phyloP scores from a whole-genome alignment of 2,113 vertebrate species.

The Lathamus discolor region DNA sequence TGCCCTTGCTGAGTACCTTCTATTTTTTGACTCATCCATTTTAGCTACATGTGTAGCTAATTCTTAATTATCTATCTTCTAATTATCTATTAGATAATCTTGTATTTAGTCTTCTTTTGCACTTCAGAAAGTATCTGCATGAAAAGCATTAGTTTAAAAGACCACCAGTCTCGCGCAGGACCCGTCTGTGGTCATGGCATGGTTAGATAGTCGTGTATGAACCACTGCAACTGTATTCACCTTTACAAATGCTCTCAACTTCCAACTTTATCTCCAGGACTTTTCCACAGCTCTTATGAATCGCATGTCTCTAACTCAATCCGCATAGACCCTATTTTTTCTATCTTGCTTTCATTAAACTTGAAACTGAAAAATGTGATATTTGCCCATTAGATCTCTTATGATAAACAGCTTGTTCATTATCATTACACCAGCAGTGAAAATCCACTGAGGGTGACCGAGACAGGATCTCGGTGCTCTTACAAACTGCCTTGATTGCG shows the following conservation, averaged over 20 bases:
- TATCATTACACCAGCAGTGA: neutral
- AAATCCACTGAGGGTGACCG: neutral
- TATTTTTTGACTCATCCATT: conserved; percentile 49
- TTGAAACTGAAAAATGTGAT: neutral
- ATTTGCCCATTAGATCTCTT: neutral
- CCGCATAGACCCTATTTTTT: neutral
- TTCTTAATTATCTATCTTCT: conserved; percentile 62
- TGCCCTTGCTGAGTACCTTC: conserved; percentile 9
- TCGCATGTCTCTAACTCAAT: no score
- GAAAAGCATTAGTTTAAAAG: neutral
- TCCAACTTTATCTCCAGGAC: neutral
- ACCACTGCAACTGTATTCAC: fast-evolving
- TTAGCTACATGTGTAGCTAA: conserved; percentile 17
- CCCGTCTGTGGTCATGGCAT: neutral
- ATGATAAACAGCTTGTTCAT: neutral
- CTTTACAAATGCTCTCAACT: neutral
- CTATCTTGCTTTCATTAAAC: neutral
- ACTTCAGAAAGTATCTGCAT: neutral
- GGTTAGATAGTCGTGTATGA: neutral
- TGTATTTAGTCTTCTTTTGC: conserved; percentile 41
- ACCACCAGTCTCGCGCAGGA: neutral
- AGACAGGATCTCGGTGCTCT: neutral
- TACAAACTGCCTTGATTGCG: neutral
- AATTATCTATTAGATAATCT: conserved; percentile 50
- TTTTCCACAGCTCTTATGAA: neutral